Evolutionary conservation across 1,140 invertebrate species (phyloP).

Genomic region (Aphelenchoides avenae): DNA sequence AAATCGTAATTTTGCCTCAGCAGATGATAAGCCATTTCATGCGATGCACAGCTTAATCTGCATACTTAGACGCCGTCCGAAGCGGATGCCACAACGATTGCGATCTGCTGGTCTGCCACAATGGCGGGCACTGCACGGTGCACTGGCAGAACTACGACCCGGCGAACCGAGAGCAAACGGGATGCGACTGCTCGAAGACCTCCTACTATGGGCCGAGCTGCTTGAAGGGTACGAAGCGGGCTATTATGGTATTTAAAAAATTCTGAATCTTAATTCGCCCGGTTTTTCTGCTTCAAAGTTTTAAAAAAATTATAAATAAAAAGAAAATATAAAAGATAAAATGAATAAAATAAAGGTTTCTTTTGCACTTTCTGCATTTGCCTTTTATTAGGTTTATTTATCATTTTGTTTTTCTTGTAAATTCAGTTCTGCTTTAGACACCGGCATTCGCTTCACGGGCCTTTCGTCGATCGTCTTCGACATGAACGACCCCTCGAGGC

Average conservation of each 20-base stretch:
- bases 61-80: conserved; percentile 37
- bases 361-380: too few relatives aligned
- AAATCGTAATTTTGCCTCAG: too few relatives aligned
- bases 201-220: conserved; percentile 37
- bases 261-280: too few relatives aligned
- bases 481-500: conserved; percentile 37
- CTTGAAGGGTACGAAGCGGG: conserved; percentile 23
- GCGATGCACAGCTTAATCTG: conserved; percentile 6
- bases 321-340: too few relatives aligned
- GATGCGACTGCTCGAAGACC: conserved; percentile 43
- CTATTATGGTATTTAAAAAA: not conserved
- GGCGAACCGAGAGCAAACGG: conserved; percentile 15
- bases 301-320: too few relatives aligned
- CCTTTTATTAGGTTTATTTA: too few relatives aligned
- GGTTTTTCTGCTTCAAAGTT: too few relatives aligned
- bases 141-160: conserved; percentile 42
- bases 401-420: too few relatives aligned
- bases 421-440: too few relatives aligned
- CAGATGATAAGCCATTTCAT: conserved; percentile 3
- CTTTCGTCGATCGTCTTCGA: conserved; percentile 28
- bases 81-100: conserved; percentile 41
- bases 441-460: conserved; percentile 32
- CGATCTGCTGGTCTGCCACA: conserved; percentile 38
- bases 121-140: conserved; percentile 46
- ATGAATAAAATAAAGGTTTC: too few relatives aligned